Evolutionary conservation across 2,797 vertebrate species (phyloP), one percentile per base, ranked within the genome.

Genomic region (Sebastes glaucus): DNA sequence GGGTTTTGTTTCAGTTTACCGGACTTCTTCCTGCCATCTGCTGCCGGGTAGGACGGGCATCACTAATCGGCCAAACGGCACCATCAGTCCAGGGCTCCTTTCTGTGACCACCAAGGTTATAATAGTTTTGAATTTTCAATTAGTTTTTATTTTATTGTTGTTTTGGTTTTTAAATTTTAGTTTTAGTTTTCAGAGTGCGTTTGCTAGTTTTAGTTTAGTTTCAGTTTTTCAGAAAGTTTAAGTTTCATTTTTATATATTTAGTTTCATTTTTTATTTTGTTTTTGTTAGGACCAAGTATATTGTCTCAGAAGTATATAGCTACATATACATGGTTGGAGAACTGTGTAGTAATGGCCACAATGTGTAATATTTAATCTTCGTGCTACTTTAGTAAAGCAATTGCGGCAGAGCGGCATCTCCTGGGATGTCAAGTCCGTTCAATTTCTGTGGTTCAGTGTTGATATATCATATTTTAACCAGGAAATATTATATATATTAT

Each of bases 21-120:
- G 83, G 89, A 82, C 83, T 56, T 77, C 73, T 38, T 68, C n/a
- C 38, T 35, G 77, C 90, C 89, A 89, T 93, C 90, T 92, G 90
- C 85, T 80, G 59, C 80, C 1, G 28, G 66, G 67, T 20, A 66
- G 56, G 52, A 78, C 23, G 52, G 69, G 53, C 74, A 81, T 76
- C 42, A 16, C 22, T 62, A 33, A 68, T 10, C 35, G 6, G 56
- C 69, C 72, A 56, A 62, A 64, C 78, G 42, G 52, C 62, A 71
- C 69, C 28, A n/a, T 27, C 27, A 35, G 32, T 38, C 60, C 74
- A 7, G 11, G 11, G 52, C 53, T 78, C 20, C 10, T 11, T 35
- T 30, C 11, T 55, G 23, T 69, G 27, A 73, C 60, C 28, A 14
- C 22, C 13, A 0, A 52, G 18, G 7, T n/a, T 52, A 52, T 52